Evolutionary conservation across 1,140 invertebrate genomes (phyloP).

Genomic region (Rhopalosiphum padi): DNA sequence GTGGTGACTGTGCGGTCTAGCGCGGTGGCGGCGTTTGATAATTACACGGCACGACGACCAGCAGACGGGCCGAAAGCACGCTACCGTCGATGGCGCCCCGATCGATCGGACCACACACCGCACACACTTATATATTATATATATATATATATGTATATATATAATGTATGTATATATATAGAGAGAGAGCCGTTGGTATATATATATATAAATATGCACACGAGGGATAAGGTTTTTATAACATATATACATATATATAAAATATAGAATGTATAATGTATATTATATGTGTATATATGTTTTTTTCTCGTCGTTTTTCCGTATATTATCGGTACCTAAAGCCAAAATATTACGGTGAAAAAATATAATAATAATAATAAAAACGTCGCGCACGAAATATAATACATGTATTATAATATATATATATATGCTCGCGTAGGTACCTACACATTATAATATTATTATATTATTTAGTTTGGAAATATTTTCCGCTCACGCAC

Average conservation of each 20-base stretch:
- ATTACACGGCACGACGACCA: constrained; percentile 57
- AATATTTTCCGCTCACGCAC: constrained; percentile 5
- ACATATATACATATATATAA: neutral
- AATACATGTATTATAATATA: neutral
- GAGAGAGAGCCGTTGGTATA: too few relatives aligned
- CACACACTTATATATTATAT: neutral
- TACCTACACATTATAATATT: neutral
- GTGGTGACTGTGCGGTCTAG: constrained; percentile 1
- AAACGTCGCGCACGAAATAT: constrained; percentile 44
- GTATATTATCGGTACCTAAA: constrained; percentile 5
- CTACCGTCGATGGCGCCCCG: constrained; percentile 56
- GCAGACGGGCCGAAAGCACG: constrained; percentile 55
- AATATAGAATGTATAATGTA: neutral
- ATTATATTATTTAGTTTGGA: constrained; percentile 11
- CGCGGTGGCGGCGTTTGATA: constrained; percentile 55
- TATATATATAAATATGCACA: neutral
- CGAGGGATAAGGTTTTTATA: constrained; percentile 6
- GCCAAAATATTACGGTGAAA: neutral
- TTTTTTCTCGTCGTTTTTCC: neutral
- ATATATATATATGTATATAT: neutral
- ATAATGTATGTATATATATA: neutral
- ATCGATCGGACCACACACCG: constrained; percentile 56
- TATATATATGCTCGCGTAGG: neutral
- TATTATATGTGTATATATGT: neutral
- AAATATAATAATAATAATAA: neutral